A percentile compares a stretch with the other conserved stretches of the same genome.
Conservation (phyloP, 2,888 invertebrate species). For the Gerris lacustris region DNA sequence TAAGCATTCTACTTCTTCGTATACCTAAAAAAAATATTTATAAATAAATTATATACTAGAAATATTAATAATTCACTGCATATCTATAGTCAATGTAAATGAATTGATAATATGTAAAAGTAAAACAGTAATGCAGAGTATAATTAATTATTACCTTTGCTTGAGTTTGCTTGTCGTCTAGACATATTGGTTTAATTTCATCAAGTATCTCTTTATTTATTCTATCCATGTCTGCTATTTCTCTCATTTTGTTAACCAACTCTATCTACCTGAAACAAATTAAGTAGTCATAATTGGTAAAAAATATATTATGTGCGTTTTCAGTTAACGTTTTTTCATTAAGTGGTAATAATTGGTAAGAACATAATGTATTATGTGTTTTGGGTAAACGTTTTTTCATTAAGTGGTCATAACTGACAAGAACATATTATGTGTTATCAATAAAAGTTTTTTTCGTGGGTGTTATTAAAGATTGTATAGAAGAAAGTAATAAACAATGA, state of each 20-base stretch:
- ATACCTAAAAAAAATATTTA: constrained; percentile 29
- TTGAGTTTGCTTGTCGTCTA: constrained; percentile 1
- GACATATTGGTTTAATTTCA: not conserved
- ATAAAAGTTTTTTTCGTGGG: too few species aligned
- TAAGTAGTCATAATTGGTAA: not conserved
- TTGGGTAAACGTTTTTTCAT: too few species aligned
- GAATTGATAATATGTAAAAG: not conserved
- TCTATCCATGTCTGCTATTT: not conserved
- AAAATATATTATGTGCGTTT: too few species aligned
- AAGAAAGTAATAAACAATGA: too few species aligned
- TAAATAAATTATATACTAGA: constrained; percentile 11
- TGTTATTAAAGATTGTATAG: too few species aligned
- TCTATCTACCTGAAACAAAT: constrained; percentile 2
- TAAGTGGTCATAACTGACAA: too few species aligned
- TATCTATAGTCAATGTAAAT: not conserved
- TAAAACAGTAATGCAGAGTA: not conserved
- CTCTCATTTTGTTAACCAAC: not conserved
- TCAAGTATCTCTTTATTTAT: not conserved
- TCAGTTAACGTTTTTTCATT: too few species aligned
- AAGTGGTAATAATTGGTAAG: too few species aligned
- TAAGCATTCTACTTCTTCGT: constrained; percentile 31
- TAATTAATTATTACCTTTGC: not conserved
- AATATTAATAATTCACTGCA: constrained; percentile 7
- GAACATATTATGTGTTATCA: too few species aligned
- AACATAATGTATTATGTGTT: too few species aligned